Evolutionary conservation across 2,113 vertebrate genomes (phyloP).

Genomic region (Xiphophorus couchianus): DNA sequence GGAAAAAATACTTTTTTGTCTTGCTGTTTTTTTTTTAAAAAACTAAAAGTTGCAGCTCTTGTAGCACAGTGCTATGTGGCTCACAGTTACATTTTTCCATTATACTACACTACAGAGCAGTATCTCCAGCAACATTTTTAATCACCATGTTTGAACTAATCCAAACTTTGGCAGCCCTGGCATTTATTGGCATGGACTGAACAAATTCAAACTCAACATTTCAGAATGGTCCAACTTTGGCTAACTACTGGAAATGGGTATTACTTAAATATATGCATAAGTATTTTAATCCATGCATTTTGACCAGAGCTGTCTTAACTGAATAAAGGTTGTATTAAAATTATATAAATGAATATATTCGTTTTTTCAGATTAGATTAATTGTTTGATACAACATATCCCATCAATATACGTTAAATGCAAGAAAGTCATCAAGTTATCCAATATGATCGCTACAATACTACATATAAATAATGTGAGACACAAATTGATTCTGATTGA

Average conservation of each 20-base stretch:
- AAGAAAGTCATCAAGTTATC: no score
- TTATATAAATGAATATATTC: no score
- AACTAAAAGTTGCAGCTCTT: not conserved
- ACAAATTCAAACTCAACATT: not conserved
- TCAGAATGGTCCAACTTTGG: not conserved
- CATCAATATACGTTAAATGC: no score
- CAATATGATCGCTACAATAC: no score
- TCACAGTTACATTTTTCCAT: not conserved
- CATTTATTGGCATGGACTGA: not conserved
- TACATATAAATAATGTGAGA: no score
- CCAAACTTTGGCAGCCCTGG: not conserved
- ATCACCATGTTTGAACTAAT: not conserved
- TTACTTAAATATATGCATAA: not conserved
- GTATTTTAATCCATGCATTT: not conserved
- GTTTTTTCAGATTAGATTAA: no score
- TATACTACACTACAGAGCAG: slow-evolving; percentile 1
- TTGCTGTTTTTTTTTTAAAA: not conserved
- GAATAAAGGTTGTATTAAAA: no score
- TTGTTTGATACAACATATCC: no score
- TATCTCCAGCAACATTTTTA: not conserved
- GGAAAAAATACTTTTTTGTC: not conserved
- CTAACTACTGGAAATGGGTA: not conserved
- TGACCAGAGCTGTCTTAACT: not conserved
- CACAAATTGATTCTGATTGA: no score
- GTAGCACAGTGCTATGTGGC: not conserved